Conservation (phyloP, 2,888 invertebrate genomes). For the Linyphia triangularis region DNA sequence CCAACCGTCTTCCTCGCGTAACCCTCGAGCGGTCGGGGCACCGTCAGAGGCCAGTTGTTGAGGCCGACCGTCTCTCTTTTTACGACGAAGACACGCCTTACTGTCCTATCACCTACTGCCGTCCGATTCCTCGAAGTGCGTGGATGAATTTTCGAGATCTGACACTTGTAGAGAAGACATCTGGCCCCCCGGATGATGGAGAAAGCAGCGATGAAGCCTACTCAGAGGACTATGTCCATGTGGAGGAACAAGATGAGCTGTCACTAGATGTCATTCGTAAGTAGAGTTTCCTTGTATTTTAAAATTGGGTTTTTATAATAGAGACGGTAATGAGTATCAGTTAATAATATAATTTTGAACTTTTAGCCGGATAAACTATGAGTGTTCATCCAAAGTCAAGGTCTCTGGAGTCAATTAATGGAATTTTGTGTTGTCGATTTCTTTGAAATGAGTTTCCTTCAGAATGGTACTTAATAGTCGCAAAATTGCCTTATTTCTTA, state of each 20-base stretch:
- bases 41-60: conserved; percentile 20
- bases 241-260: conserved; percentile 65
- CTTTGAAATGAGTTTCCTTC: too few species aligned
- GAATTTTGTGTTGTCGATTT: too few species aligned
- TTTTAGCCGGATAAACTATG: too few species aligned
- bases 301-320: too few species aligned
- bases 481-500: too few species aligned
- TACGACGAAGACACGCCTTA: conserved; percentile 72
- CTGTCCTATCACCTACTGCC: conserved; percentile 71
- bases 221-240: conserved; percentile 73
- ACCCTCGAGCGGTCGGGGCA: conserved; percentile 61
- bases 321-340: too few species aligned
- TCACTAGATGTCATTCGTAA: conserved; percentile 49
- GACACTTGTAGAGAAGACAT: conserved; percentile 14
- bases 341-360: too few species aligned
- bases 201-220: conserved; percentile 76
- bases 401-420: too few species aligned
- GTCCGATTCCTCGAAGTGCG: conserved; percentile 73
- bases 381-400: too few species aligned
- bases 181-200: conserved; percentile 32
- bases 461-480: too few species aligned
- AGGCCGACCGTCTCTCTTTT: conserved; percentile 44
- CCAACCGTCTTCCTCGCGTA: conserved; percentile 60
- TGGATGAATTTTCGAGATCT: conserved; percentile 73
- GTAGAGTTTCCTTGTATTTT: not conserved